A percentile compares a stretch with the other conserved stretches of the same genome.
These are phyloP conservation scores for Drosophila mayri DNA, from an alignment of 1,140 invertebrate genomes.

Conservation along the genomic window DNA sequence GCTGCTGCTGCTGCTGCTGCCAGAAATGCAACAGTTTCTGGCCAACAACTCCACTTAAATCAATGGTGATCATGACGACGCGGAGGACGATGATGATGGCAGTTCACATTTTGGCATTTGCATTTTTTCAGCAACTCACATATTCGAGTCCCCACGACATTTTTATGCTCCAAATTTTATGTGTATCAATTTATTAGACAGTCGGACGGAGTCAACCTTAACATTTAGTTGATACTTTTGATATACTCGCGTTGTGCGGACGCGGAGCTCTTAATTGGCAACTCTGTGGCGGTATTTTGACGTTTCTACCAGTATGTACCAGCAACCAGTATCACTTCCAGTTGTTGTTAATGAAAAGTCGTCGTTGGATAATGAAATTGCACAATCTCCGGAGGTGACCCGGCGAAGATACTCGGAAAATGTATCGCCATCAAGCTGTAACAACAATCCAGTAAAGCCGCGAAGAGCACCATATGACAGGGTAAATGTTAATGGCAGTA, in stretches of 20 bases:
- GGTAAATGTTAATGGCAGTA: constrained; percentile 53
- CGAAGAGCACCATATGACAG: constrained; percentile 52
- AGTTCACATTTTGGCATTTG: constrained; percentile 82
- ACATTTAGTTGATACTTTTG: constrained; percentile 73
- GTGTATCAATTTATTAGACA: constrained; percentile 75
- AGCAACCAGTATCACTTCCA: constrained; percentile 1
- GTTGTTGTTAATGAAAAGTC: constrained; percentile 75
- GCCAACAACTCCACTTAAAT: constrained; percentile 67
- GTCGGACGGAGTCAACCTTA: constrained; percentile 72
- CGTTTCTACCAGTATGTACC: constrained; percentile 31
- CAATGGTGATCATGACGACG: constrained; percentile 61
- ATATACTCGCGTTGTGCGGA: constrained; percentile 39
- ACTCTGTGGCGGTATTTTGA: constrained; percentile 59
- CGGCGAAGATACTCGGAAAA: constrained; percentile 45
- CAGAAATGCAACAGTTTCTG: constrained; percentile 73
- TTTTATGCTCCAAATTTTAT: constrained; percentile 82
- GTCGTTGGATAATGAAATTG: constrained; percentile 69
- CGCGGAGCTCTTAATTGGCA: constrained; percentile 76
- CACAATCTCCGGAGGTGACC: constrained; percentile 60
- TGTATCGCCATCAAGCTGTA: constrained; percentile 35
- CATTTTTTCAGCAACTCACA: constrained; percentile 61
- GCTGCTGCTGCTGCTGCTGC: constrained; percentile 30
- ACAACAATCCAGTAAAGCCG: constrained; percentile 3
- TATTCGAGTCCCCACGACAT: constrained; percentile 57
- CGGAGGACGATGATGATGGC: constrained; percentile 34